These are phyloP conservation scores for Muscicapa adusta DNA, from an alignment of 2,113 vertebrate species.

Conservation along the genomic window DNA sequence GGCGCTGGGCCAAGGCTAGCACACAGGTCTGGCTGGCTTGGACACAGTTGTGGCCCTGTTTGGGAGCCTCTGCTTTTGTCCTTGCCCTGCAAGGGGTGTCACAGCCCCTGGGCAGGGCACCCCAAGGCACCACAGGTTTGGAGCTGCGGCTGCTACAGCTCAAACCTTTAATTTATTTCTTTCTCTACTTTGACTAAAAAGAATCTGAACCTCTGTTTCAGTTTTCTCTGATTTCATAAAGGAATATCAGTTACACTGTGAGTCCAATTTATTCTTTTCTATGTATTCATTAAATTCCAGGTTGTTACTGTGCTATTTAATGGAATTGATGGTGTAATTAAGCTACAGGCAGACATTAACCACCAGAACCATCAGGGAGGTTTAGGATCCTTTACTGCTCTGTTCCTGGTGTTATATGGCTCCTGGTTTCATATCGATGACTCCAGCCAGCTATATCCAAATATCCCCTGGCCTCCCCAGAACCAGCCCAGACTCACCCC, in stretches of 20 bases:
- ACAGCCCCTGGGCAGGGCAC: neutral
- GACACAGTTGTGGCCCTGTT: rapidly evolving
- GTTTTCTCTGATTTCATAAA: neutral
- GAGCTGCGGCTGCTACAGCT: neutral
- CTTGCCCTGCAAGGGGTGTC: rapidly evolving
- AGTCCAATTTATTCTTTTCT: neutral
- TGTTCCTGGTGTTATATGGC: neutral
- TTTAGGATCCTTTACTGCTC: constrained; percentile 19
- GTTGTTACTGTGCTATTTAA: neutral
- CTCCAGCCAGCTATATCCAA: neutral
- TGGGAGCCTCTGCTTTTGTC: neutral
- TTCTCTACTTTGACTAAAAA: neutral
- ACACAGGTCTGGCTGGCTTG: rapidly evolving
- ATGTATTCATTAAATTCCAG: constrained; percentile 11
- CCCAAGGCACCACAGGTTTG: rapidly evolving
- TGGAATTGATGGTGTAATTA: neutral
- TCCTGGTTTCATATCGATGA: neutral
- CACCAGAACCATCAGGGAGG: constrained; percentile 4
- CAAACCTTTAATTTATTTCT: neutral
- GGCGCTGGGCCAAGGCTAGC: neutral
- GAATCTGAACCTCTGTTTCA: neutral
- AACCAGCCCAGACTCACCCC: rapidly evolving
- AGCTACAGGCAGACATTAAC: constrained; percentile 11
- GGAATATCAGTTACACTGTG: neutral
- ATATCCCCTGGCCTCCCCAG: neutral